These are phyloP conservation scores for Dufourea novaeangliae DNA, from an alignment of 1,140 invertebrate species.

Conservation along the genomic window DNA sequence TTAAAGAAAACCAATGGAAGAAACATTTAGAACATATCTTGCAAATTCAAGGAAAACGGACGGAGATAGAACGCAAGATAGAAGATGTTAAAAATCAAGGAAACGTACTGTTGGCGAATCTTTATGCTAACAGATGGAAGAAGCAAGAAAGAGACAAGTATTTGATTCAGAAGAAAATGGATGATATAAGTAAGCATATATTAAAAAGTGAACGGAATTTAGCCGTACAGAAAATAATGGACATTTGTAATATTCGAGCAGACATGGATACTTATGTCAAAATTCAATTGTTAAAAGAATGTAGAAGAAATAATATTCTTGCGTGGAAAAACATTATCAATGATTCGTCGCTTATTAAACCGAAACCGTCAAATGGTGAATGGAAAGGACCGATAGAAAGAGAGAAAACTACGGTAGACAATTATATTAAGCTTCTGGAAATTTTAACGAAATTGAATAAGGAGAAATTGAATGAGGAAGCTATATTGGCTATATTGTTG, in stretches of 20 bases:
- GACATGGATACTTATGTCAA: not conserved
- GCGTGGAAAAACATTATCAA: not conserved
- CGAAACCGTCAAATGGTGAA: no score
- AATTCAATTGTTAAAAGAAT: not conserved
- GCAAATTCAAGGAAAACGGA: no score
- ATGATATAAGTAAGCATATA: not conserved
- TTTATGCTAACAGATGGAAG: not conserved
- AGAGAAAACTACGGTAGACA: not conserved
- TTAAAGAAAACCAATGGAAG: not conserved
- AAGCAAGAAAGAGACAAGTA: constrained; percentile 12
- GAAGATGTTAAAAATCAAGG: no score
- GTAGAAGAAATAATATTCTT: not conserved
- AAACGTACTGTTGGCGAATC: not conserved
- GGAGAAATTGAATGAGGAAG: no score
- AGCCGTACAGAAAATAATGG: not conserved
- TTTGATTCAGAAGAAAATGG: not conserved
- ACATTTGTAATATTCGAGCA: not conserved
- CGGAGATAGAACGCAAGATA: not conserved
- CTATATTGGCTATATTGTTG: no score
- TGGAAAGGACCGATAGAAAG: no score
- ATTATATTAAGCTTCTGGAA: not conserved
- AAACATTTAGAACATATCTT: not conserved
- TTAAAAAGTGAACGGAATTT: not conserved
- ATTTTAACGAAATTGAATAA: not conserved
- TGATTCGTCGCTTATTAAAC: no score